Evolutionary conservation across 2,113 vertebrate genomes (phyloP), one percentile per base, ranked within the genome.

Genomic region (Tenebrosternarchus preto): DNA sequence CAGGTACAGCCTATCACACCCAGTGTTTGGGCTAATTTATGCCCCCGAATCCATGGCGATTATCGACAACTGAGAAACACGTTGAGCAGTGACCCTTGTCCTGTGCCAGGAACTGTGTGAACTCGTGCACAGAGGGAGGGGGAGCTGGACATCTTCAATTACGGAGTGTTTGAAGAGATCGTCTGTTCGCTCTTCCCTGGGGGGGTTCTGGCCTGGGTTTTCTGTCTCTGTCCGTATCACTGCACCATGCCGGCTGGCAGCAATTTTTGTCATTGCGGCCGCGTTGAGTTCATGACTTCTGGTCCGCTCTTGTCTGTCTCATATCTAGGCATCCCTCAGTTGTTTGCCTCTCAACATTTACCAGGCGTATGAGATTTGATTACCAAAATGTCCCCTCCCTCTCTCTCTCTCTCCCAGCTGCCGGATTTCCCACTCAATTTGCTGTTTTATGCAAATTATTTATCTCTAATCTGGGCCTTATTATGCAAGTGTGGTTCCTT

Each of bases 391-490:
- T 12, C 6, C 33, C 33, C 33, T 36, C 61, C 59, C 59, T 46
- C 24, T 50, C n/a, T 25, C 39, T 29, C 27, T 27, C 43, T 71
- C 61, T 69, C 64, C 15, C 43, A 71, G 72, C 66, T 80, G n/a
- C 31, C 36, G 59, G 72, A 39, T 20, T 69, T 57, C 64, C 19
- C 17, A 46, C 43, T 25, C 61, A 73, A 74, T 76, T 57, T 68
- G 66, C 66, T 31, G 71, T 80, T 72, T n/a, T 69, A 70, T 75
- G 63, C 57, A 80, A 66, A 77, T 80, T 7, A 81, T 73, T 81
- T 22, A 77, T 81, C 22, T 66, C 50, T 80, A 75, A 70, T 80
- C 64, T 67, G 69, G 50, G 50, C 22, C 67, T 24, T 77, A 73
- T 80, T 59, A 73, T 55, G 43, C 9, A 12, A 63, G 74, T 43